These are phyloP conservation scores for Vanessa cardui DNA, from an alignment of 2,888 invertebrate genomes.

Conservation along the genomic window DNA sequence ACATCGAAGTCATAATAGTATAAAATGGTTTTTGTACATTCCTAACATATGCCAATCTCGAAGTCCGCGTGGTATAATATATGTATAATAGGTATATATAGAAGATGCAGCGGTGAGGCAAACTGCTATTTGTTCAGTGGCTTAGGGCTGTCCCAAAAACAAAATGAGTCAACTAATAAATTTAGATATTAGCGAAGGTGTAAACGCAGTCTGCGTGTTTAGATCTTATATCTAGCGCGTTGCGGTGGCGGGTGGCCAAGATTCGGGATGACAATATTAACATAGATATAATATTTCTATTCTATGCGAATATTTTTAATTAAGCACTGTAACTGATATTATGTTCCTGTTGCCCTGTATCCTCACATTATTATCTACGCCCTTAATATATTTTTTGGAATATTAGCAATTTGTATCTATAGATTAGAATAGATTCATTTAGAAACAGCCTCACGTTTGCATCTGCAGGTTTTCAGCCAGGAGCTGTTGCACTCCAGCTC, in stretches of 20 bases:
- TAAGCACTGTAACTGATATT: too few relatives aligned
- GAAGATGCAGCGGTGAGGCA: background rate
- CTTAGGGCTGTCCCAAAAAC: conserved; percentile 34
- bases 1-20: too few relatives aligned
- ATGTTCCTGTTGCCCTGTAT: too few relatives aligned
- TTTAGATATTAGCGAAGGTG: conserved; percentile 31
- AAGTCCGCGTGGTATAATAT: background rate
- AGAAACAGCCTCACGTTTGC: too few relatives aligned
- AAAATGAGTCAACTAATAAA: conserved; percentile 33
- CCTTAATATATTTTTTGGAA: too few relatives aligned
- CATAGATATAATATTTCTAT: conserved; percentile 1
- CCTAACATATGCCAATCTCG: too few relatives aligned
- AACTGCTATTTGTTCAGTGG: conserved; percentile 16
- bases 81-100: background rate
- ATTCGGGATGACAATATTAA: background rate
- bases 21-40: too few relatives aligned
- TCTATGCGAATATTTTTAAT: background rate
- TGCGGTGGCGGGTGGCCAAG: conserved; percentile 16
- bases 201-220: conserved; percentile 6
- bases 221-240: conserved; percentile 11
- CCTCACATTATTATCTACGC: too few relatives aligned
- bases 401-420: too few relatives aligned
- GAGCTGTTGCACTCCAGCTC: too few relatives aligned
- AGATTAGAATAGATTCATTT: too few relatives aligned
- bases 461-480: too few relatives aligned